phyloP scores from a whole-genome alignment of 2,888 invertebrate genomes.

The Diploptera punctata region DNA sequence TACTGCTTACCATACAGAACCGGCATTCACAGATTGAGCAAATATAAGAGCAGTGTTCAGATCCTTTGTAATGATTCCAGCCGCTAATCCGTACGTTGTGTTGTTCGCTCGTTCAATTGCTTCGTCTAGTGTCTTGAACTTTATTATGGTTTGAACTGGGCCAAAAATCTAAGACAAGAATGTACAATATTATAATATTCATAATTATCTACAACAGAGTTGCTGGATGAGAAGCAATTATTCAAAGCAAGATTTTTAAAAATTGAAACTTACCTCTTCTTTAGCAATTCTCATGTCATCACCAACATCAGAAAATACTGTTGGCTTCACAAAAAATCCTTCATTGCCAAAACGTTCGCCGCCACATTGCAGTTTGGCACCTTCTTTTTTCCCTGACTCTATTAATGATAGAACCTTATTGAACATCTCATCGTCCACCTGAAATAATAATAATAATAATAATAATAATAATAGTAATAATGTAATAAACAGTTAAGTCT shows the following conservation, averaged over 20 bases:
- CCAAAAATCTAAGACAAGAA: constrained; percentile 82
- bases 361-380: constrained; percentile 79
- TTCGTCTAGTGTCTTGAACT: constrained; percentile 86
- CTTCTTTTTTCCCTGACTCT: constrained; percentile 77
- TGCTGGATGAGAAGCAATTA: too few species aligned
- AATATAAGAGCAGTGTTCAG: constrained; percentile 77
- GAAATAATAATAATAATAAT: too few species aligned
- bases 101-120: constrained; percentile 88
- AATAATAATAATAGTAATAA: too few species aligned
- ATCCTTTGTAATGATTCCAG: constrained; percentile 91
- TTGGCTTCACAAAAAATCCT: constrained; percentile 80
- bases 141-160: constrained; percentile 92
- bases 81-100: constrained; percentile 91
- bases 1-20: constrained; percentile 76
- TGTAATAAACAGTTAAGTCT: too few species aligned
- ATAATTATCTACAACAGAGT: too few species aligned
- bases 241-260: too few species aligned
- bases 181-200: too few species aligned
- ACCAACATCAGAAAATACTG: constrained; percentile 78
- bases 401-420: constrained; percentile 78
- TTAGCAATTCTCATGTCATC: constrained; percentile 78
- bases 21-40: constrained; percentile 78
- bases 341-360: constrained; percentile 71
- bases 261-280: constrained; percentile 66
- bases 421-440: constrained; percentile 77